These are phyloP conservation scores for Eubasilissa splendida DNA, from an alignment of 2,888 invertebrate species.

Conservation along the genomic window DNA sequence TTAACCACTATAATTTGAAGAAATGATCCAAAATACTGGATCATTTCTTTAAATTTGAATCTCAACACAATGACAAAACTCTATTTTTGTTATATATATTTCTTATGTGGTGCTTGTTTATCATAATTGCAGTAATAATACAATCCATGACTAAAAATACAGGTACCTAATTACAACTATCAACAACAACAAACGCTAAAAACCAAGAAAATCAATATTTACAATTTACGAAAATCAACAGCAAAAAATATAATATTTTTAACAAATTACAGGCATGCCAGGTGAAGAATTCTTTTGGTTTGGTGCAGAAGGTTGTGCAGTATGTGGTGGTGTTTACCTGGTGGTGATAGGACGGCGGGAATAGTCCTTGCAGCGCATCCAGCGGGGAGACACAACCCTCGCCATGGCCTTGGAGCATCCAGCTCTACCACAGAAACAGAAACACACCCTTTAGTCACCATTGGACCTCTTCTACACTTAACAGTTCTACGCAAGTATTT, in stretches of 20 bases:
- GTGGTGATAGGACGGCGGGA: slow-evolving; percentile 54
- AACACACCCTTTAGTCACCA: slow-evolving; percentile 22
- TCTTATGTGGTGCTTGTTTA: neutral
- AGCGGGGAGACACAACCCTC: slow-evolving; percentile 51
- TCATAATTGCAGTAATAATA: neutral
- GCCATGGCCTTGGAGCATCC: slow-evolving; percentile 56
- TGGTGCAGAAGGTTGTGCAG: neutral
- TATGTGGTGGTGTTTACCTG: slow-evolving; percentile 48
- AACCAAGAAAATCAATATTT: neutral
- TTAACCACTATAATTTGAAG: too few relatives aligned
- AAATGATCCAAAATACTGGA: too few relatives aligned
- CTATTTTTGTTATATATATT: too few relatives aligned
- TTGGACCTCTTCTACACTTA: neutral
- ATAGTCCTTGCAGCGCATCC: slow-evolving; percentile 55
- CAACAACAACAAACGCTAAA: too few relatives aligned
- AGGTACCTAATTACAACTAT: neutral
- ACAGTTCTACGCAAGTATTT: neutral
- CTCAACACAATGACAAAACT: too few relatives aligned
- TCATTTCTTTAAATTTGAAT: too few relatives aligned
- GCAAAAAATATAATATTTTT: neutral
- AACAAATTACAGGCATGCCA: neutral
- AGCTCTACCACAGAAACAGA: slow-evolving; percentile 50
- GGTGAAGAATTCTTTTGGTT: neutral
- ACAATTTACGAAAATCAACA: neutral
- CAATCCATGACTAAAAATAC: neutral